Evolutionary conservation across 2,888 invertebrate genomes (phyloP).

Genomic region (Troides oblongomaculatus): DNA sequence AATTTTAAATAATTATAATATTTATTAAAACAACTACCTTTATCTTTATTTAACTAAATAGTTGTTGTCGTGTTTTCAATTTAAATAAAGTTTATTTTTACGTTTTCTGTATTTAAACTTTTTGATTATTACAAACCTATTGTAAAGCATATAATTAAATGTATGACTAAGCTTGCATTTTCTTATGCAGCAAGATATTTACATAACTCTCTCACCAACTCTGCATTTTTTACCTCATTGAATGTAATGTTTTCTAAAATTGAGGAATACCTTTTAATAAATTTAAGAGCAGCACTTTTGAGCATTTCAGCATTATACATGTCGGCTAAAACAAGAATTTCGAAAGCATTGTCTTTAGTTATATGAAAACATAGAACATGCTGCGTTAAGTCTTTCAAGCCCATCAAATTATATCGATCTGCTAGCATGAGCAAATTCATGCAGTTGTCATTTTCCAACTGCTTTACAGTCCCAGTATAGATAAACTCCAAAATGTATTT

Average conservation of each 20-base stretch:
- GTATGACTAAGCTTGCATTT: conserved; percentile 13
- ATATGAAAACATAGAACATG: conserved; percentile 54
- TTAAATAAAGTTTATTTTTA: conserved; percentile 76
- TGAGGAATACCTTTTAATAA: conserved; percentile 57
- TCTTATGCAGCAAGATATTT: conserved; percentile 45
- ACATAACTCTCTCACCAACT: conserved; percentile 58
- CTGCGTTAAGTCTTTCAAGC: conserved; percentile 56
- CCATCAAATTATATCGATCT: conserved; percentile 61
- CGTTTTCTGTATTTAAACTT: conserved; percentile 64
- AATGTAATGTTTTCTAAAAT: conserved; percentile 51
- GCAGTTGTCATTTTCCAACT: conserved; percentile 55
- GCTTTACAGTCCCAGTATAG: conserved; percentile 61
- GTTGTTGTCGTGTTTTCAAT: conserved; percentile 60
- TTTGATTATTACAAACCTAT: conserved; percentile 28
- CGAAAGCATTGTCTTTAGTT: conserved; percentile 56
- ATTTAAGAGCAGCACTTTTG: conserved; percentile 57
- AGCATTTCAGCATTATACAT: conserved; percentile 58
- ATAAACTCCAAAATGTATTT: conserved; percentile 60
- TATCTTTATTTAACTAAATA: conserved; percentile 53
- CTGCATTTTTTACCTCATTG: conserved; percentile 55
- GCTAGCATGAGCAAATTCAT: conserved; percentile 59
- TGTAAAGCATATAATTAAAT: conserved; percentile 20
- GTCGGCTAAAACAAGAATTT: conserved; percentile 60
- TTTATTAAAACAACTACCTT: conserved; percentile 56
- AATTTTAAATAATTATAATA: conserved; percentile 45